Evolutionary conservation across 2,113 vertebrate species (phyloP).

Genomic region (Narcine bancroftii): DNA sequence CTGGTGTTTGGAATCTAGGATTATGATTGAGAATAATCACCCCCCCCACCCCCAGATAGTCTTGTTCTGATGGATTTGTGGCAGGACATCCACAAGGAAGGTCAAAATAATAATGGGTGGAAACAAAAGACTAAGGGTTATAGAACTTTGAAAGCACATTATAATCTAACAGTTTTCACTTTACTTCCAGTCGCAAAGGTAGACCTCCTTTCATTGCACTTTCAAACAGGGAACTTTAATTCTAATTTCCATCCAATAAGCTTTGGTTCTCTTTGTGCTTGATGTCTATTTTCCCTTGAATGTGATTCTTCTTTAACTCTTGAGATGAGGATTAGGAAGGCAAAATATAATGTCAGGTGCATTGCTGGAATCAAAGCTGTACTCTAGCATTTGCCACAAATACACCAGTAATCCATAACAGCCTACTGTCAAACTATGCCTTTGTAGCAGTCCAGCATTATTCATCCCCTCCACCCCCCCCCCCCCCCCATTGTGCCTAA

Average conservation of each 20-base stretch:
- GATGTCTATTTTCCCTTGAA: neutral
- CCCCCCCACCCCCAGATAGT: too few relatives aligned
- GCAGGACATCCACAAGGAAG: too few relatives aligned
- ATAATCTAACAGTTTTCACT: neutral
- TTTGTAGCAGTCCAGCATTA: neutral
- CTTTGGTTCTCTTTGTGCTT: neutral
- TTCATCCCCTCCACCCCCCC: too few relatives aligned
- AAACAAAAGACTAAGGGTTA: neutral
- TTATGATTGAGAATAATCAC: neutral
- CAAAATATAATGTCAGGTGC: neutral
- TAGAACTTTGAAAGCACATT: neutral
- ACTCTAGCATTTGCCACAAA: neutral
- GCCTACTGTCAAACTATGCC: neutral
- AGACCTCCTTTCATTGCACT: neutral
- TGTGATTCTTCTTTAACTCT: neutral
- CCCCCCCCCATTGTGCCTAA: neutral
- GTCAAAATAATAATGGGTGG: neutral
- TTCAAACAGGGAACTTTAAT: neutral
- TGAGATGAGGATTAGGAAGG: neutral
- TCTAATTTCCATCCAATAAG: neutral
- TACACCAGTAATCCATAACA: neutral
- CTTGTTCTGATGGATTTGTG: neutral
- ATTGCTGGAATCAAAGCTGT: neutral
- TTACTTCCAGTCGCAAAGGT: neutral
- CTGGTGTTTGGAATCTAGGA: neutral